These are phyloP conservation scores for Tonatia bakeri DNA, from an alignment of 2,113 vertebrate species.

Conservation along the genomic window DNA sequence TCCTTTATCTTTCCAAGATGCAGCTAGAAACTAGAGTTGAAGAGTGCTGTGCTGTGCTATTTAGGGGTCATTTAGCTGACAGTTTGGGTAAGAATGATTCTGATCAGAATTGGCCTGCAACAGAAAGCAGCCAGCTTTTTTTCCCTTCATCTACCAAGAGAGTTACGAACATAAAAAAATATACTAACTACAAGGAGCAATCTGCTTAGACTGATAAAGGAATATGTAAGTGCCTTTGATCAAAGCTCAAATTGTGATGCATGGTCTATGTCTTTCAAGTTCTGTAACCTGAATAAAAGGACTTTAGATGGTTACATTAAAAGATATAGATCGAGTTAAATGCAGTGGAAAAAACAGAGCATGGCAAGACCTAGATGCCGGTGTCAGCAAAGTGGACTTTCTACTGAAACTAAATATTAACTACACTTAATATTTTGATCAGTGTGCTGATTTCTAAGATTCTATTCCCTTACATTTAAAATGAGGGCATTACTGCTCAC, in stretches of 20 bases:
- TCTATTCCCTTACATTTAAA: neutral
- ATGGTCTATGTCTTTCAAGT: neutral
- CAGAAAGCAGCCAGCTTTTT: fast-evolving
- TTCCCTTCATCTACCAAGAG: neutral
- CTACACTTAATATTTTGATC: neutral
- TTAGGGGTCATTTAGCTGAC: neutral
- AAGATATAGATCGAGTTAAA: neutral
- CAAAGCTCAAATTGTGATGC: neutral
- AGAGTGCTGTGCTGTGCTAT: fast-evolving
- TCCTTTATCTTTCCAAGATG: neutral
- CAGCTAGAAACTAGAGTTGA: neutral
- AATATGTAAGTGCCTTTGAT: neutral
- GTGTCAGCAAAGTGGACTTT: neutral
- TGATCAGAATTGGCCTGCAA: neutral
- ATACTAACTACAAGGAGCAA: neutral
- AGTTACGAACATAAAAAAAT: neutral
- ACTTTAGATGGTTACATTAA: neutral
- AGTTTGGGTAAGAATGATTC: neutral
- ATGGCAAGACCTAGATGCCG: fast-evolving
- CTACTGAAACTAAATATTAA: fast-evolving
- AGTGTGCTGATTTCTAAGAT: neutral
- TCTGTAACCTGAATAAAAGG: neutral
- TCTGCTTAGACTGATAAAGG: neutral
- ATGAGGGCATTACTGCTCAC: neutral
- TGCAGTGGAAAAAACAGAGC: neutral